These are phyloP conservation scores for Parapsyche elsis DNA, from an alignment of 1,140 invertebrate species.

Conservation along the genomic window DNA sequence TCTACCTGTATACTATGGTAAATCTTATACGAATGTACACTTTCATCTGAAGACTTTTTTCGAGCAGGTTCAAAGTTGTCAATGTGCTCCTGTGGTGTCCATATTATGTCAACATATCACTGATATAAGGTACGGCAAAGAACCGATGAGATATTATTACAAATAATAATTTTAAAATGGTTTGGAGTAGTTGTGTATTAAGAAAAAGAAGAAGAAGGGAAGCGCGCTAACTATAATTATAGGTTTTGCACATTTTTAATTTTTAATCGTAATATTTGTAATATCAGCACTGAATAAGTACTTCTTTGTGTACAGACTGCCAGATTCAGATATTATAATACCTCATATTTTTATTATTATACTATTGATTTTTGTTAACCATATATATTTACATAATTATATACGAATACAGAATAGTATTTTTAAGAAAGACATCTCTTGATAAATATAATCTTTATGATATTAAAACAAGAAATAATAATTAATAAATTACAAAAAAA, in stretches of 20 bases:
- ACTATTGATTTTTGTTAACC: slow-evolving; percentile 20
- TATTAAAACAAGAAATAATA: too few relatives aligned
- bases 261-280: slow-evolving; percentile 43
- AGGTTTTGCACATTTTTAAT: slow-evolving; percentile 56
- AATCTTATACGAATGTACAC: too few relatives aligned
- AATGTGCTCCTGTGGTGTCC: too few relatives aligned
- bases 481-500: neutral
- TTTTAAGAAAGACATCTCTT: slow-evolving; percentile 24
- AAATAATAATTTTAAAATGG: slow-evolving; percentile 20
- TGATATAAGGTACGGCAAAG: slow-evolving; percentile 36
- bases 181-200: slow-evolving; percentile 42
- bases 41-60: too few relatives aligned
- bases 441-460: neutral
- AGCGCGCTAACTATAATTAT: slow-evolving; percentile 51
- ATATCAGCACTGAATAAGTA: slow-evolving; percentile 51
- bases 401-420: slow-evolving; percentile 17
- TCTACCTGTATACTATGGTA: too few relatives aligned
- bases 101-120: slow-evolving; percentile 53
- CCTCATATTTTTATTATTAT: slow-evolving; percentile 32
- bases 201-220: slow-evolving; percentile 10
- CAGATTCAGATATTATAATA: slow-evolving; percentile 36
- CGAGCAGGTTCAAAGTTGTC: too few relatives aligned
- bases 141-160: slow-evolving; percentile 40
- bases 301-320: slow-evolving; percentile 46
- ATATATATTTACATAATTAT: slow-evolving; percentile 6